Evolutionary conservation across 2,797 vertebrate genomes (phyloP).

Genomic region (Denticeps clupeoides): DNA sequence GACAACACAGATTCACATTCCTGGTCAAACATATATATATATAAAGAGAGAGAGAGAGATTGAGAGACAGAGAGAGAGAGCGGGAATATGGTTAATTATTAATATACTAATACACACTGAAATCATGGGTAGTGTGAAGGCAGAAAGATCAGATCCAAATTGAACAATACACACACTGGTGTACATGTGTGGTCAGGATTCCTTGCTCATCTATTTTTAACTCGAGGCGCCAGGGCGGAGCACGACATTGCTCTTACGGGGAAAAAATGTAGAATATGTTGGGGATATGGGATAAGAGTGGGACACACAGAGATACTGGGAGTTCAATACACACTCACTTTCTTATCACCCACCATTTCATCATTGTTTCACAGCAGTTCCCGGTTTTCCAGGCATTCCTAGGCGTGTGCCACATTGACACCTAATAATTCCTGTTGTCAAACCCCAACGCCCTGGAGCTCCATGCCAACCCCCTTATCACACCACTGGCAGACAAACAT

Average conservation of each 20-base stretch:
- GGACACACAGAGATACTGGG: no score
- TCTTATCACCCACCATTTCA: not conserved
- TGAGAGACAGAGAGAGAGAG: no score
- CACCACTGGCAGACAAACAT: no score
- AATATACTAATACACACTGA: no score
- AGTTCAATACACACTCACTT: no score
- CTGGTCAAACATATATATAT: not conserved
- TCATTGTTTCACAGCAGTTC: not conserved
- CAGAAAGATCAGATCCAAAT: no score
- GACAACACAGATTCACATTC: not conserved
- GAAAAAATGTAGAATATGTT: constrained; percentile 68
- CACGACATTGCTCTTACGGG: constrained; percentile 55
- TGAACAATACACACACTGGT: not conserved
- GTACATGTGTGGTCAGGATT: constrained; percentile 39
- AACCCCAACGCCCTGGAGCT: no score
- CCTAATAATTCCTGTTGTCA: no score
- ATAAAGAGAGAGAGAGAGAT: not conserved
- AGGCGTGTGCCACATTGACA: not conserved
- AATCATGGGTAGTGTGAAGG: no score
- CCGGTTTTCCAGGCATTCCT: constrained; percentile 1
- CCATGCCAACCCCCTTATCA: not conserved
- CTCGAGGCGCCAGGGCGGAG: constrained; percentile 23
- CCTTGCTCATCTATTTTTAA: constrained; percentile 49
- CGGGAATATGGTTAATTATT: no score
- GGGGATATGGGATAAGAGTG: constrained; percentile 24